phyloP scores from a whole-genome alignment of 2,888 invertebrate species.

The Nudaria mundana region DNA sequence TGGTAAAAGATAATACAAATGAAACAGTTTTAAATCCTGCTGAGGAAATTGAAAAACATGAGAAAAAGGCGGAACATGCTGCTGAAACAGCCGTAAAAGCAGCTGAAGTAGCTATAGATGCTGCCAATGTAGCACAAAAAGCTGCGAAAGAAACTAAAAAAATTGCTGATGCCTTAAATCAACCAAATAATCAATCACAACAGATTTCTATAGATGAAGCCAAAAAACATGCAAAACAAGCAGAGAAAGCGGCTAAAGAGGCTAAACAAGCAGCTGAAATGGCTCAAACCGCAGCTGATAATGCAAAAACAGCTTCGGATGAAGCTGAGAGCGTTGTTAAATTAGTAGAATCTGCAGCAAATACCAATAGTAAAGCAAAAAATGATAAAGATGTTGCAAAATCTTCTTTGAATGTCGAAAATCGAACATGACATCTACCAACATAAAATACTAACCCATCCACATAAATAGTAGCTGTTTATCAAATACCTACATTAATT shows the following conservation, averaged over 20 bases:
- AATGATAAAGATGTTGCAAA: neutral
- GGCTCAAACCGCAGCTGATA: slow-evolving; percentile 16
- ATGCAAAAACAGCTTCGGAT: slow-evolving; percentile 26
- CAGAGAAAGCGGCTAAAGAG: slow-evolving; percentile 29
- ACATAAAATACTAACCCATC: too few relatives aligned
- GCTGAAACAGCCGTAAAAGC: slow-evolving; percentile 8
- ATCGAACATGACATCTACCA: too few relatives aligned
- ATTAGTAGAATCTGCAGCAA: slow-evolving; percentile 15
- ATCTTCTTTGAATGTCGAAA: too few relatives aligned
- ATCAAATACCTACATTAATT: too few relatives aligned
- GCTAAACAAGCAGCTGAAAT: slow-evolving; percentile 18
- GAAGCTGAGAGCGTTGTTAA: slow-evolving; percentile 23
- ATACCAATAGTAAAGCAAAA: neutral
- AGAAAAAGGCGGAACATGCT: slow-evolving; percentile 8
- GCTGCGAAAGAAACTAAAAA: slow-evolving; percentile 13
- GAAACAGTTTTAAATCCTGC: neutral
- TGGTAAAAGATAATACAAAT: neutral
- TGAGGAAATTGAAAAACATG: slow-evolving; percentile 5
- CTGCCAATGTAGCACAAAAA: slow-evolving; percentile 9
- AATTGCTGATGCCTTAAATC: slow-evolving; percentile 5
- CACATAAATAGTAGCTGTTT: too few relatives aligned
- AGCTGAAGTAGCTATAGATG: slow-evolving; percentile 4
- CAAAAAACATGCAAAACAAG: slow-evolving; percentile 18
- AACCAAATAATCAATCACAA: slow-evolving; percentile 3
- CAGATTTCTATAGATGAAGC: slow-evolving; percentile 9